Evolutionary conservation across 2,797 vertebrate genomes (phyloP).

Genomic region (Halcyon smyrnensis): DNA sequence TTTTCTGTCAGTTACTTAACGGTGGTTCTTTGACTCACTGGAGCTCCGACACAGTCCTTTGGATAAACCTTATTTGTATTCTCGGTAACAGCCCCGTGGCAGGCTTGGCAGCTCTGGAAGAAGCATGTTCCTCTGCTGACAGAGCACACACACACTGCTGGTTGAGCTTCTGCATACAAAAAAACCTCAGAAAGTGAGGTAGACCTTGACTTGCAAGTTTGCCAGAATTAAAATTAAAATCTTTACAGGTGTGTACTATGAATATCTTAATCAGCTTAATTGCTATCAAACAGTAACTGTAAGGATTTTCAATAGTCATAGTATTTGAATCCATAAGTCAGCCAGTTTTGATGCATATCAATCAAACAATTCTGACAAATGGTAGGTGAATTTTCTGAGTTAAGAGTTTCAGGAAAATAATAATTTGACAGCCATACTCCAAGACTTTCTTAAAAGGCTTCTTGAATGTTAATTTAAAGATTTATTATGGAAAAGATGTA

Average conservation of each 20-base stretch:
- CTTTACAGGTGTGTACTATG: neutral
- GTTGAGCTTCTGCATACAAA: neutral
- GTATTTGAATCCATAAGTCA: neutral
- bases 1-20: neutral
- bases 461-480: neutral
- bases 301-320: neutral
- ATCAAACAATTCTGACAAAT: neutral
- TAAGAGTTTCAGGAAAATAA: neutral
- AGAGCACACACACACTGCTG: neutral
- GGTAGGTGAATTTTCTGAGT: neutral
- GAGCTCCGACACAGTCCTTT: neutral
- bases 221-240: neutral
- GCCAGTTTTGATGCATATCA: accelerated
- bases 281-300: neutral
- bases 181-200: neutral
- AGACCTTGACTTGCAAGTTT: neutral
- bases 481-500: neutral
- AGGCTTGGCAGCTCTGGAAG: neutral
- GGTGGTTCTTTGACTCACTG: neutral
- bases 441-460: neutral
- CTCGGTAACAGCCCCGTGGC: neutral
- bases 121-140: neutral
- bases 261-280: neutral
- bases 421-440: neutral
- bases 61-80: neutral